A percentile compares a stretch with the other conserved stretches of the same genome.
phyloP scores from a whole-genome alignment of 2,113 vertebrate species.

The Stictonetta naevosa region DNA sequence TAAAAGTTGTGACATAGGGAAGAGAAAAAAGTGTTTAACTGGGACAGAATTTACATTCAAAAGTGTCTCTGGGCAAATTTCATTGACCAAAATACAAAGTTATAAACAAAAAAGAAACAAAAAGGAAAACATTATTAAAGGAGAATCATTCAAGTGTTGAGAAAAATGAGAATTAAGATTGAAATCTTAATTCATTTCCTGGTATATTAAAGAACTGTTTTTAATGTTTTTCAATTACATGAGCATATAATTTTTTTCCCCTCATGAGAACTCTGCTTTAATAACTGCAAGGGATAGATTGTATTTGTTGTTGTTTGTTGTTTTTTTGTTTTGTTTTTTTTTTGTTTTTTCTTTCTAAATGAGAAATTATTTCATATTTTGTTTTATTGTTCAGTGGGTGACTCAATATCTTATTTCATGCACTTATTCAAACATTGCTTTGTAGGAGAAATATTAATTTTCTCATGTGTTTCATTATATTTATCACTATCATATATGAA shows the following conservation, averaged over 20 bases:
- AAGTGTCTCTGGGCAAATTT: not conserved
- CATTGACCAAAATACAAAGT: not conserved
- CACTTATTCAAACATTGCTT: not conserved
- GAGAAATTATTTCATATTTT: slow-evolving; percentile 1
- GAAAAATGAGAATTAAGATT: not conserved
- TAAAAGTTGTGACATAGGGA: not conserved
- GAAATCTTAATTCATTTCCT: slow-evolving; percentile 16
- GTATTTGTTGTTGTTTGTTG: not conserved
- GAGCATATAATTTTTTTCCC: not conserved
- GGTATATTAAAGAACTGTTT: not conserved
- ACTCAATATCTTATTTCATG: not conserved
- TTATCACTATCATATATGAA: not conserved
- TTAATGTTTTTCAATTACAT: slow-evolving; percentile 5
- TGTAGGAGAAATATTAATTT: not conserved
- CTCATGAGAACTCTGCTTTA: not conserved
- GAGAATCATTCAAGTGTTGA: not conserved
- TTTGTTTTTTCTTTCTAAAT: not conserved
- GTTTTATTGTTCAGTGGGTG: slow-evolving; percentile 9
- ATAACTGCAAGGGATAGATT: not conserved
- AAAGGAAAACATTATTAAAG: not conserved
- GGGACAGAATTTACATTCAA: not conserved
- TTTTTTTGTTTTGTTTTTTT: no score
- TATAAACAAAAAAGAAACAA: not conserved
- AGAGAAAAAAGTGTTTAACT: not conserved
- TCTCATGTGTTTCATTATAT: not conserved